Evolutionary conservation across 2,113 vertebrate species (phyloP), one percentile per base, ranked within the genome.

Genomic region (Pyrgilauda ruficollis): DNA sequence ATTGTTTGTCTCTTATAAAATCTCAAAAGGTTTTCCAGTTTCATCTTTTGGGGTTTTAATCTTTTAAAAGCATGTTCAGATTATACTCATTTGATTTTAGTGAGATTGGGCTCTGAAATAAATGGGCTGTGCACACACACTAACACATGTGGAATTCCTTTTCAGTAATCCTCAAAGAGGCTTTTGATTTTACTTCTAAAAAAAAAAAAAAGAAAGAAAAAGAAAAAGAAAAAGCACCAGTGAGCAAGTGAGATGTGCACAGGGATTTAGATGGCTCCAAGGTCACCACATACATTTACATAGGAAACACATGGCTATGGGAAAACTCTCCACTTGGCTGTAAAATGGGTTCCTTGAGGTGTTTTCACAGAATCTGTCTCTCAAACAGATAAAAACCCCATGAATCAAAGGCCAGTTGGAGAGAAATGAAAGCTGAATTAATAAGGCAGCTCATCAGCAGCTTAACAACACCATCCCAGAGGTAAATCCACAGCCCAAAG

Each of bases 41-140:
- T 98, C 96, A 97, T 98, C 97, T 97, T 97, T 82, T 90, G 13
- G 78, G 61, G 95, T 95, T 98, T 97, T 98, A 98, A 98, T 98
- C 98, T 98, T 98, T 98, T 98, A 98, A 98, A 98, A 98, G 98
- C 98, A 97, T 95, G 95, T 98, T 98, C 97, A 96, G 97, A 97
- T 98, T 97, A 97, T 94, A 96, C 87, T 97, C 53, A 98, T 97
- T 98, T 97, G 94, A 97, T 96, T 97, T 97, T 96, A 94, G 97
- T 21, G 77, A 95, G 96, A 91, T 87, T 97, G 94, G 94, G 82
- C 94, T 97, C 95, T 96, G 84, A 98, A 98, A 97, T 97, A 97
- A 97, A 98, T 96, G 96, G 91, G 94, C 95, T 96, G 94, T 69
- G 90, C 49, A 50, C 93, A 97, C 97, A 98, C 98, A 95, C 96